Evolutionary conservation across 2,888 invertebrate genomes (phyloP).

Genomic region (Alcis repandata): DNA sequence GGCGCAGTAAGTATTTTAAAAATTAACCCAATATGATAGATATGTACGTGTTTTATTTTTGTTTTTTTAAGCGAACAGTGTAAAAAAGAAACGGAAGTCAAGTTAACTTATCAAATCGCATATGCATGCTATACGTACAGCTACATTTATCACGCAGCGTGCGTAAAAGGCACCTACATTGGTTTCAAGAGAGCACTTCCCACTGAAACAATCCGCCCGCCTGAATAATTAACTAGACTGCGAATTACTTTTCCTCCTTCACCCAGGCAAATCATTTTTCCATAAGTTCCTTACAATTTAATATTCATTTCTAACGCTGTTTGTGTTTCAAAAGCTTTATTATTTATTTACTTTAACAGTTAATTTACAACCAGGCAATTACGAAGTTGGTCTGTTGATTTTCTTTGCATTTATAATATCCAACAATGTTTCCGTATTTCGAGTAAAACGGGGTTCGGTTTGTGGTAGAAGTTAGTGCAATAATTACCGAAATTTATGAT

Average conservation of each 20-base stretch:
- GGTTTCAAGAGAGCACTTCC: conserved; percentile 36
- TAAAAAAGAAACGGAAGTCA: background rate
- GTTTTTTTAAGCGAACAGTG: background rate
- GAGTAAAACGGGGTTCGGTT: too few relatives aligned
- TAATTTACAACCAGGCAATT: conserved; percentile 31
- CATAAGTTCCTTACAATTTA: conserved; percentile 43
- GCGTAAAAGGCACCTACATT: conserved; percentile 27
- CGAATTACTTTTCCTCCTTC: conserved; percentile 55
- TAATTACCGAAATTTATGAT: too few relatives aligned
- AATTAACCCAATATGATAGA: too few relatives aligned
- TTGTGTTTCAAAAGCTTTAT: conserved; percentile 37
- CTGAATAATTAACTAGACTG: conserved; percentile 57
- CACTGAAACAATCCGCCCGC: conserved; percentile 52
- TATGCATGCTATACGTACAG: background rate
- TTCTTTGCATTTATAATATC: conserved; percentile 21
- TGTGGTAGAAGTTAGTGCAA: too few relatives aligned
- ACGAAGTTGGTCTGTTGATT: conserved; percentile 20
- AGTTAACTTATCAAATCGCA: background rate
- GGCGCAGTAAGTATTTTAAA: too few relatives aligned
- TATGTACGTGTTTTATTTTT: too few relatives aligned
- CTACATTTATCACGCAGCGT: conserved; percentile 11
- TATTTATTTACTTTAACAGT: conserved; percentile 36
- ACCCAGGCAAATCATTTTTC: conserved; percentile 51
- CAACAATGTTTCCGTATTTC: background rate
- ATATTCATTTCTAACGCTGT: conserved; percentile 40